Conservation (phyloP, 2,888 invertebrate genomes). For the Neoitamus cyanurus region DNA sequence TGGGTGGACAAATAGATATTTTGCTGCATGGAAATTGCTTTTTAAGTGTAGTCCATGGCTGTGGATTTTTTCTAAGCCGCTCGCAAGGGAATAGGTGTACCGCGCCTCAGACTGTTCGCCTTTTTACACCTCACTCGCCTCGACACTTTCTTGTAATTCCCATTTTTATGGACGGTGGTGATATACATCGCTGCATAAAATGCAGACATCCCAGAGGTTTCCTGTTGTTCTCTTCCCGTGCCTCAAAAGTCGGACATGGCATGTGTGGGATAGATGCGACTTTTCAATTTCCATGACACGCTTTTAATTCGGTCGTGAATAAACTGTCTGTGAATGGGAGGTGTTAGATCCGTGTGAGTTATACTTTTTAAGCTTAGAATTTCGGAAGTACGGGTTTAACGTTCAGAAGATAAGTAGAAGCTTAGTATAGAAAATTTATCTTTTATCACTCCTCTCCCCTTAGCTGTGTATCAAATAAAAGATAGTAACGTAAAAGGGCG, state of each 20-base stretch:
- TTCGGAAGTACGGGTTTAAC: too few species aligned
- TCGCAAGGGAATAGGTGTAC: not conserved
- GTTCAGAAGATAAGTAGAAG: too few species aligned
- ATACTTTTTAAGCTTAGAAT: too few species aligned
- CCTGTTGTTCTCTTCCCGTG: not conserved
- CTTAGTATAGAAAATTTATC: too few species aligned
- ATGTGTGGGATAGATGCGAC: conserved; percentile 32
- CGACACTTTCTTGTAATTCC: conserved; percentile 17
- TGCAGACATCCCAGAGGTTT: not conserved
- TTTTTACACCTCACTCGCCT: conserved; percentile 8
- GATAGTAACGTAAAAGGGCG: too few species aligned
- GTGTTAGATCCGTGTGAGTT: not conserved
- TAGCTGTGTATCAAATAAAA: too few species aligned
- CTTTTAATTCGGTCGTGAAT: not conserved
- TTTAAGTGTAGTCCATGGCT: conserved; percentile 42
- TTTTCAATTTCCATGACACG: not conserved
- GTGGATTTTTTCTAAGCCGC: not conserved
- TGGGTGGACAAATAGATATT: conserved; percentile 53
- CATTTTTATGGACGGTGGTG: conserved; percentile 16
- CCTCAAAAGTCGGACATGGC: not conserved
- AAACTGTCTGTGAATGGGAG: not conserved
- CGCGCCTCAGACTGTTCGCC: not conserved
- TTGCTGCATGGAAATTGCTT: conserved; percentile 48
- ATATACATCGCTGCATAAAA: not conserved
- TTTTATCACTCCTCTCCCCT: too few species aligned